Percentiles rank a stretch among this genome's conserved stretches.
These are phyloP conservation scores for Eutolmus rufibarbis DNA, from an alignment of 2,888 invertebrate species.

Conservation along the genomic window DNA sequence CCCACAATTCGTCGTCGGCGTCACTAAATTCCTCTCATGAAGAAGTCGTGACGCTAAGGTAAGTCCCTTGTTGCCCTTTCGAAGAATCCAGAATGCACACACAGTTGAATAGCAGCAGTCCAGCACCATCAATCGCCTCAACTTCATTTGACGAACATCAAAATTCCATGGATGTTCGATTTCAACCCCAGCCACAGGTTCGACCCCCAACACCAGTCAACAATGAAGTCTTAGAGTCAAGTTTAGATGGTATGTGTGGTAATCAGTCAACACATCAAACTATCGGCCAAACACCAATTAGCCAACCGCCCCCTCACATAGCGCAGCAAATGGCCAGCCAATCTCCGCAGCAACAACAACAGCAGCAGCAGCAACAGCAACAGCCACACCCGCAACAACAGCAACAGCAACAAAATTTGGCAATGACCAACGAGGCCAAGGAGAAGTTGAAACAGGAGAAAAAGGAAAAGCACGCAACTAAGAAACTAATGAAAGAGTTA, in stretches of 20 bases:
- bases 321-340: conserved; percentile 37
- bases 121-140: conserved; percentile 74
- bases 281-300: conserved; percentile 5
- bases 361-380: conserved; percentile 28
- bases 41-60: conserved; percentile 61
- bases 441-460: conserved; percentile 63
- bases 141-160: conserved; percentile 68
- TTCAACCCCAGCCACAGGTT: conserved; percentile 58
- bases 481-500: conserved; percentile 78
- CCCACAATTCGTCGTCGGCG: conserved; percentile 55
- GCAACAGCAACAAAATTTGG: conserved; percentile 43
- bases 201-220: conserved; percentile 52
- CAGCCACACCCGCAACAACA: conserved; percentile 47
- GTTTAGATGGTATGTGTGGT: conserved; percentile 48
- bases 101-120: conserved; percentile 62
- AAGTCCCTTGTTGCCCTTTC: conserved; percentile 43
- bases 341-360: conserved; percentile 49
- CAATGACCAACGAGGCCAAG: conserved; percentile 60
- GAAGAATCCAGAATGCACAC: not conserved
- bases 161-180: conserved; percentile 60
- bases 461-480: conserved; percentile 64
- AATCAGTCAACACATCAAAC: conserved; percentile 11
- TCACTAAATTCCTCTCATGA: conserved; percentile 62
- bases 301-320: conserved; percentile 49
- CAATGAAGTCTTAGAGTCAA: conserved; percentile 50